A percentile compares a stretch with the other conserved stretches of the same genome.
Evolutionary conservation across 2,797 vertebrate genomes (phyloP).

Genomic region (Diceros bicornis): DNA sequence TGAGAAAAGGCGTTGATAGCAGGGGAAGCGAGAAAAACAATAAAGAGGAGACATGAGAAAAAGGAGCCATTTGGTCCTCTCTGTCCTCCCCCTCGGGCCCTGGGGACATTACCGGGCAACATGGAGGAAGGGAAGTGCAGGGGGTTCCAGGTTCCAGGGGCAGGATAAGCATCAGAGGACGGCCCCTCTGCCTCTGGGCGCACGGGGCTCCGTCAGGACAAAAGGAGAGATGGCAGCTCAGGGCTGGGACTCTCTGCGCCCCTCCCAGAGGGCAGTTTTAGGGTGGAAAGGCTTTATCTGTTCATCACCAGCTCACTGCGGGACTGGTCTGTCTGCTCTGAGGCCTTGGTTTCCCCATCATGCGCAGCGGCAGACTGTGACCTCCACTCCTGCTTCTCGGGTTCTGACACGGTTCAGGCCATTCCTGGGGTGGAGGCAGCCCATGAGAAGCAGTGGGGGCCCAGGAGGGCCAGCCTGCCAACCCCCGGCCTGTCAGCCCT

Average conservation of each 20-base stretch:
- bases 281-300: no score
- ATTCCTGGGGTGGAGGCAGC: background rate
- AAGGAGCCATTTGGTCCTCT: background rate
- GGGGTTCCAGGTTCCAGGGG: background rate
- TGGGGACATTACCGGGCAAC: background rate
- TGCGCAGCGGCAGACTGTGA: background rate
- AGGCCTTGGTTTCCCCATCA: background rate
- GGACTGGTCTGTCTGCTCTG: background rate
- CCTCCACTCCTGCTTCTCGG: background rate
- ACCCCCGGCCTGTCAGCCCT: background rate
- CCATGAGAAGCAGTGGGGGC: fast-evolving
- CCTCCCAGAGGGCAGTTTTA: background rate
- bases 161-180: no score
- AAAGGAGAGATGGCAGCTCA: fast-evolving
- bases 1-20: background rate
- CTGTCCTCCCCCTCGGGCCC: background rate
- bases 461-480: background rate
- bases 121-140: background rate
- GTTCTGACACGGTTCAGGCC: background rate
- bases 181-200: background rate
- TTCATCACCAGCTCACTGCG: fast-evolving
- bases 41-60: background rate
- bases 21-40: background rate
- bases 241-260: fast-evolving
- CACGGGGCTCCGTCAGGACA: fast-evolving